Conservation (phyloP, 2,113 vertebrate species). For the Ciconia maguari region DNA sequence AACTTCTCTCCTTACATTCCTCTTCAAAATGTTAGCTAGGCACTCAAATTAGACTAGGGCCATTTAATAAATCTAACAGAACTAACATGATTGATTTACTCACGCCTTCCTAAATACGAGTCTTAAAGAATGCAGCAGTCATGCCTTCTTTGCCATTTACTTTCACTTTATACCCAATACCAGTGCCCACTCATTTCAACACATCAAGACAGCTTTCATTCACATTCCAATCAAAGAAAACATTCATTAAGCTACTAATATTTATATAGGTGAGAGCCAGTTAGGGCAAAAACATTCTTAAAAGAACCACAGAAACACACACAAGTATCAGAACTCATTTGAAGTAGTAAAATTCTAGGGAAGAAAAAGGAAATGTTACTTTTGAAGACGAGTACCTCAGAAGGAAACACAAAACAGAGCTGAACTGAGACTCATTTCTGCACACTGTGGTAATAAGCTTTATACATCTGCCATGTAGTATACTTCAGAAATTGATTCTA, state of each 20-base stretch:
- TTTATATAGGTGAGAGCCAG: not conserved
- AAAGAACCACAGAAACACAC: not conserved
- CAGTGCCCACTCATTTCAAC: not conserved
- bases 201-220: not conserved
- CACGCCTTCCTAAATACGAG: not conserved
- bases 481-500: not conserved
- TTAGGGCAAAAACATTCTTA: not conserved
- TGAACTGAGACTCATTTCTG: not conserved
- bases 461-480: not conserved
- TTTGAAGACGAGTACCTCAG: not conserved
- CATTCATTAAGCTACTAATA: not conserved
- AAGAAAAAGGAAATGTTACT: not conserved
- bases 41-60: not conserved
- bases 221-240: not conserved
- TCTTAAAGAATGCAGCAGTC: not conserved
- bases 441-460: not conserved
- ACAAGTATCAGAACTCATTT: not conserved
- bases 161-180: not conserved
- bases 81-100: not conserved
- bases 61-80: not conserved
- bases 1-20: not conserved
- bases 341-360: not conserved
- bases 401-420: not conserved
- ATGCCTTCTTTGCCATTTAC: not conserved
- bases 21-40: not conserved